Conservation (phyloP, 2,888 invertebrate genomes). For the Plagiodera versicolora region DNA sequence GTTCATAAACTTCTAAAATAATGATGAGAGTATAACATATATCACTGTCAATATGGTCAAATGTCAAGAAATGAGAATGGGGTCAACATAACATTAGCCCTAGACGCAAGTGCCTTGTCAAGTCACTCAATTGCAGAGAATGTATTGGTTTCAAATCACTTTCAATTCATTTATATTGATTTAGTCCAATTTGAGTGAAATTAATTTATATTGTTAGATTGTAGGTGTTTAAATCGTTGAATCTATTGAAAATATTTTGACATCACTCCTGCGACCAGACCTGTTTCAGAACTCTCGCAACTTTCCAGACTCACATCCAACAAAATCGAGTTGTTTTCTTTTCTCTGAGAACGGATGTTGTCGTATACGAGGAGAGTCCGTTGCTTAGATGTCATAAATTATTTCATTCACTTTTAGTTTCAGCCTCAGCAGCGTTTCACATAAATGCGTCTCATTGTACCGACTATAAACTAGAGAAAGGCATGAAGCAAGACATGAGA, state of each 20-base stretch:
- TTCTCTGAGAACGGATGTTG: slow-evolving; percentile 33
- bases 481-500: slow-evolving; percentile 2
- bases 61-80: too few species aligned
- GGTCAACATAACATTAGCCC: too few species aligned
- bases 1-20: too few species aligned
- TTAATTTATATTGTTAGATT: too few species aligned
- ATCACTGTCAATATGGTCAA: too few species aligned
- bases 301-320: slow-evolving; percentile 31
- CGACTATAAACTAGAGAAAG: neutral
- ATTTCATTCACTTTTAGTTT: slow-evolving; percentile 34
- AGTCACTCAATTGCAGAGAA: too few species aligned
- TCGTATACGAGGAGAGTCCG: slow-evolving; percentile 27
- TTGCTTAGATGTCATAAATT: slow-evolving; percentile 29
- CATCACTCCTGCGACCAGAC: slow-evolving; percentile 7
- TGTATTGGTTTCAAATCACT: too few species aligned
- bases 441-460: slow-evolving; percentile 17
- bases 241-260: neutral
- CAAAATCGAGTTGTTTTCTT: slow-evolving; percentile 35
- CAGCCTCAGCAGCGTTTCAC: slow-evolving; percentile 16
- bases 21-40: too few species aligned
- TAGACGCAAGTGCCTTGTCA: too few species aligned
- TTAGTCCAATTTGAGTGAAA: too few species aligned
- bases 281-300: slow-evolving; percentile 27
- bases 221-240: too few species aligned
- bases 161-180: too few species aligned